Percentiles rank a stretch among this genome's conserved stretches.
Conservation (phyloP, 2,797 vertebrate genomes). For the Scarus forsteni region DNA sequence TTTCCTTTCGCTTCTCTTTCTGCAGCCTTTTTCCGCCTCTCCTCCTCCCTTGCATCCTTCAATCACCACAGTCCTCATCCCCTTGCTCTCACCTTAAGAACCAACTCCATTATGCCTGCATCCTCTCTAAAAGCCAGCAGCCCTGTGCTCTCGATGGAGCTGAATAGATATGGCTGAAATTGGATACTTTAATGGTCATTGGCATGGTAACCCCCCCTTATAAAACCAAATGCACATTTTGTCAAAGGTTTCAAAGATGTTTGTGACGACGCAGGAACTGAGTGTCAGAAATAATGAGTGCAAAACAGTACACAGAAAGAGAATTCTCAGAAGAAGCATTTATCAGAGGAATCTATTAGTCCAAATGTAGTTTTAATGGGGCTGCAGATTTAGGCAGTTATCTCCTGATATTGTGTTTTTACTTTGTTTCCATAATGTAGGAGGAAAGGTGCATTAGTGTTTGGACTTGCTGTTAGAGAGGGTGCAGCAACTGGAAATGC, state of each 20-base stretch:
- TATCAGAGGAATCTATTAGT: conserved; percentile 5
- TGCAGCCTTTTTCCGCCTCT: background rate
- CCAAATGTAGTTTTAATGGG: conserved; percentile 28
- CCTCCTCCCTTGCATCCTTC: background rate
- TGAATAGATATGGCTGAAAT: conserved; percentile 2
- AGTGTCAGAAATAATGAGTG: background rate
- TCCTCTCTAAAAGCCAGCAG: conserved; percentile 31
- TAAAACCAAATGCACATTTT: background rate
- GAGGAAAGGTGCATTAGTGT: background rate
- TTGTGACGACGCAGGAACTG: background rate
- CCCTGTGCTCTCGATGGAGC: conserved; percentile 1
- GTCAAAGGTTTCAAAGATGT: background rate
- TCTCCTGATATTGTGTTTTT: conserved; percentile 1
- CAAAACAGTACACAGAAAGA: background rate
- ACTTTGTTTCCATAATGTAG: conserved; percentile 5
- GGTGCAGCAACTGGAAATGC: background rate
- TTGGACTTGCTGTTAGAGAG: background rate
- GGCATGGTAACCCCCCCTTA: background rate
- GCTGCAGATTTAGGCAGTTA: background rate
- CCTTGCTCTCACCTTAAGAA: conserved; percentile 2
- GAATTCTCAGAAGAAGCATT: background rate
- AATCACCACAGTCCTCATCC: conserved; percentile 9
- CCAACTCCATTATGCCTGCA: conserved; percentile 49
- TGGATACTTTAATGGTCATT: conserved; percentile 33
- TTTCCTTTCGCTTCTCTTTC: conserved; percentile 3